Base-by-base conservation (phyloP, 1,140 invertebrate genomes). In the Neoseiulus cucumeris region DNA sequence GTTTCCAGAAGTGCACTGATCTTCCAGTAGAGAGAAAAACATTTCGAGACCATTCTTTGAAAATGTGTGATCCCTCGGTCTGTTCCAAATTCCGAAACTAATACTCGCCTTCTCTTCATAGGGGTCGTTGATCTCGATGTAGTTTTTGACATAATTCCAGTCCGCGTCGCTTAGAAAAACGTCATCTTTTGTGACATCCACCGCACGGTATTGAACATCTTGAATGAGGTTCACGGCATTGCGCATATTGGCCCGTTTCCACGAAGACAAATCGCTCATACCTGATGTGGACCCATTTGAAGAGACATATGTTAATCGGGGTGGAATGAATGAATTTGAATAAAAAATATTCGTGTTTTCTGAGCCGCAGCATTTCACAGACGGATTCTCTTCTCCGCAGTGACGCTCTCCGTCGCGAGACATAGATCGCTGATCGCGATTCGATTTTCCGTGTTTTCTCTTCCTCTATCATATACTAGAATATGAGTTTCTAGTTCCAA, bases 91-190 rank as follows among this genome's bases (percentile, higher is more conserved):
- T 30, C 20, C 64, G 18, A 29, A n/a, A n/a, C n/a, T 33, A 14
- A 20, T 6, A 47, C 33, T 17, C 14, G 39, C 42, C 64, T 65
- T 41, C 42, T 70, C 68, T 64, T 64, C 22, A 42, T 71, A 73
- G 5, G 70, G 71, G 65, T 73, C 68, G 7, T 25, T 14, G 1
- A 79, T 70, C 12, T 70, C 68, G 29, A 73, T 75, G 9, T 70
- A 68, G 25, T 72, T 73, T 30, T 75, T 72, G 0, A 79, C 76
- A 42, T 74, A 68, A 18, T 72, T 70, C 77, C 77, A 79, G 66
- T 79, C 74, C 42, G 76, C 74, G 67, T 78, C 76, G 7, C 74
- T 73, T 42, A 79, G 67, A 71, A 78, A 77, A 68, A 75, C 73
- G 68, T 78, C 76, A 64, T 73, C 74, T 70, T 74, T 76, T 28